These are phyloP conservation scores for Apodemus agrarius DNA, from an alignment of 2,797 vertebrate species.

Conservation along the genomic window DNA sequence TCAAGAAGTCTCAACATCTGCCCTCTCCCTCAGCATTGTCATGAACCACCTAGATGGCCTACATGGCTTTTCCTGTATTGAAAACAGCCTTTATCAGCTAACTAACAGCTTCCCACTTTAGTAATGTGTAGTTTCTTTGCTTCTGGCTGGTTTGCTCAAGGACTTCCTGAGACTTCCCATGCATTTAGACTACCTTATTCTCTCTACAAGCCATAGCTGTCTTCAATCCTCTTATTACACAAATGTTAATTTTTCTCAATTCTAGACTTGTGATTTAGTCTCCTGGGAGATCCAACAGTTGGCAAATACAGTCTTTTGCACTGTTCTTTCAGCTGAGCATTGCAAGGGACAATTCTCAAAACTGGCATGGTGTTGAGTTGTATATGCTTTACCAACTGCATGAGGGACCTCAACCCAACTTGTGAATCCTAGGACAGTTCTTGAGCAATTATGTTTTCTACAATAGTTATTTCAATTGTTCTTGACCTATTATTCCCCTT, in stretches of 20 bases:
- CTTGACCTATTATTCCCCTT: neutral
- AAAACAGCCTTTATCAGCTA: accelerated
- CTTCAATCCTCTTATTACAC: neutral
- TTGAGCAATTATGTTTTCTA: neutral
- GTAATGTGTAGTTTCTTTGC: neutral
- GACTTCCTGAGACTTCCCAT: neutral
- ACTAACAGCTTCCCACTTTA: neutral
- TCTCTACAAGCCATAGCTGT: neutral
- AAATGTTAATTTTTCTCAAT: neutral
- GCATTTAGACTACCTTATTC: neutral
- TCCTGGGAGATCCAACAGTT: neutral
- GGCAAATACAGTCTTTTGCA: neutral
- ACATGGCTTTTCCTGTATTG: neutral
- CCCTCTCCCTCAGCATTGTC: neutral
- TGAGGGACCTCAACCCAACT: neutral
- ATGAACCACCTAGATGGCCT: neutral
- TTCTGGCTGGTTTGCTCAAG: neutral
- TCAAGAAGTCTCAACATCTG: neutral
- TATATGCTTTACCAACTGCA: neutral
- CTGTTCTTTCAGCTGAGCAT: neutral
- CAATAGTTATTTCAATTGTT: neutral
- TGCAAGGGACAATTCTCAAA: neutral
- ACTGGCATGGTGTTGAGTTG: neutral
- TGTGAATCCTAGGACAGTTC: neutral
- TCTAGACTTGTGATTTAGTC: neutral